A percentile compares a stretch with the other conserved stretches of the same genome.
These are phyloP conservation scores for Oscheius onirici DNA, from an alignment of 2,888 invertebrate species.

Conservation along the genomic window DNA sequence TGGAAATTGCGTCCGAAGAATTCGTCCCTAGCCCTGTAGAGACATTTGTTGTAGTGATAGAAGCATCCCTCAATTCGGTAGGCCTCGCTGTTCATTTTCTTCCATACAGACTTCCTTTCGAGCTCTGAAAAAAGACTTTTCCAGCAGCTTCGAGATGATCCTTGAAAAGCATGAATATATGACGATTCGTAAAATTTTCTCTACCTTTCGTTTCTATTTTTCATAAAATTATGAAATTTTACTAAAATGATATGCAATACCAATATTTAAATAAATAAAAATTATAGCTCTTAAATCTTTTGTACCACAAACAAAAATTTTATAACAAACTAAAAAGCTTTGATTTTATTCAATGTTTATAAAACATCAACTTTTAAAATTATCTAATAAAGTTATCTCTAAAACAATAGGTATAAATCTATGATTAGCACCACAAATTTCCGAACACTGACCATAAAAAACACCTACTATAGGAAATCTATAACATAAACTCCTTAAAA, in stretches of 20 bases:
- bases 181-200: conserved; percentile 41
- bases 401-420: conserved; percentile 81
- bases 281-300: conserved; percentile 52
- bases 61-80: no score
- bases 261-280: conserved; percentile 48
- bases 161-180: no score
- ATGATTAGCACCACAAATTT: conserved; percentile 84
- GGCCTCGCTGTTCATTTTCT: no score
- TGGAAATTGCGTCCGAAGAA: no score
- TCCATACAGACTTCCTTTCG: no score
- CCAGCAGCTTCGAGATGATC: no score
- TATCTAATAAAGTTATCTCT: conserved; percentile 57
- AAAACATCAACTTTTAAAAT: conserved; percentile 58
- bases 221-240: conserved; percentile 71
- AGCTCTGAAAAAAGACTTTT: no score
- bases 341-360: conserved; percentile 45
- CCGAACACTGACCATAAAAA: conserved; percentile 83
- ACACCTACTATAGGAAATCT: conserved; percentile 78
- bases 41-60: no score
- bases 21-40: no score
- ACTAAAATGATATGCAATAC: conserved; percentile 76
- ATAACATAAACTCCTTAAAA: conserved; percentile 76
- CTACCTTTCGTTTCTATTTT: conserved; percentile 55
- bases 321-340: conserved; percentile 52
- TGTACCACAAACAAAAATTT: conserved; percentile 57